These are phyloP conservation scores for Apolygus lucorum DNA, from an alignment of 1,140 invertebrate genomes.

Conservation along the genomic window DNA sequence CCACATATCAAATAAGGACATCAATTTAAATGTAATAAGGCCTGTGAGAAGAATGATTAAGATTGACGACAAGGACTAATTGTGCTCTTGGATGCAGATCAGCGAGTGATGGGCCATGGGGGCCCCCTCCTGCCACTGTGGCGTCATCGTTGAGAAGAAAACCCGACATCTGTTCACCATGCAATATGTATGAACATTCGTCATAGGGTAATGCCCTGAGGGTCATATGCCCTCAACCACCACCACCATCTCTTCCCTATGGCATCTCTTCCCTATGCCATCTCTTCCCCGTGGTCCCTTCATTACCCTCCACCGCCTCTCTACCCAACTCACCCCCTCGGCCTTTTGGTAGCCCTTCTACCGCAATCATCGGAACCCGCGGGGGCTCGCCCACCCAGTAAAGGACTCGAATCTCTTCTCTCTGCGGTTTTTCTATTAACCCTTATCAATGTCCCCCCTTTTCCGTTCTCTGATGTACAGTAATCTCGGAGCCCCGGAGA, in stretches of 20 bases:
- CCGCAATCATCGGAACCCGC: too few species aligned
- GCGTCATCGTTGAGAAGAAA: neutral
- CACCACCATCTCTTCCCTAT: too few species aligned
- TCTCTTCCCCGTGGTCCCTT: neutral
- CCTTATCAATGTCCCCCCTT: neutral
- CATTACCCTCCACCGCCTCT: neutral
- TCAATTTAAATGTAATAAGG: neutral
- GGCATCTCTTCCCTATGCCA: too few species aligned
- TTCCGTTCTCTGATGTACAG: neutral
- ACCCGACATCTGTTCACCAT: neutral
- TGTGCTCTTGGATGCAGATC: neutral
- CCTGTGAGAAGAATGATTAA: neutral
- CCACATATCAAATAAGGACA: conserved; percentile 1
- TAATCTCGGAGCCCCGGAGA: neutral
- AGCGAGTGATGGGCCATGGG: neutral
- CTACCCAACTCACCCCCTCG: too few species aligned
- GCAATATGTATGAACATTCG: conserved; percentile 1
- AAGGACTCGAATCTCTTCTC: too few species aligned
- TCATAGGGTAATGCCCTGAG: neutral
- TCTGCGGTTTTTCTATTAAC: neutral
- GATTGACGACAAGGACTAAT: neutral
- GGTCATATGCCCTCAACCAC: too few species aligned
- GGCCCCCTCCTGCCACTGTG: neutral
- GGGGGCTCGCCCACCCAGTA: too few species aligned
- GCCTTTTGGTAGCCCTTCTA: too few species aligned